phyloP scores from a whole-genome alignment of 2,113 vertebrate genomes.

The Progne subis region DNA sequence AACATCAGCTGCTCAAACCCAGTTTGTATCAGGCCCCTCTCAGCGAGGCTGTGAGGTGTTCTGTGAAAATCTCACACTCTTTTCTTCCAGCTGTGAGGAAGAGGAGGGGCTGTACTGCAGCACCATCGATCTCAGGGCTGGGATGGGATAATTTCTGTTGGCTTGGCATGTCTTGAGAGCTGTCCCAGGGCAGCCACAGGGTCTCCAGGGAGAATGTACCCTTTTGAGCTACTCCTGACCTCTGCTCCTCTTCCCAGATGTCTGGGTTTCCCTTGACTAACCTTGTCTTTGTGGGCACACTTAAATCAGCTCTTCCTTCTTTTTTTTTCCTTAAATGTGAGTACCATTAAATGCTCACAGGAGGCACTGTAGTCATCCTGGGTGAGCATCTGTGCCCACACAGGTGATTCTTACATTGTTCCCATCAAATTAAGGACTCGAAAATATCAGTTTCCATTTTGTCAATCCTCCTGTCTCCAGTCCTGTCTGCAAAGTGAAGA shows the following conservation, averaged over 20 bases:
- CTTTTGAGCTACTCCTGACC: not conserved
- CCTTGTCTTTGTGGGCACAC: not conserved
- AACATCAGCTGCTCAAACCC: not conserved
- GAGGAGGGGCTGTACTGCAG: not conserved
- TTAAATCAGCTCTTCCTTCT: not conserved
- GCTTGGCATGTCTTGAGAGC: not conserved
- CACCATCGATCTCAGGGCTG: rapidly evolving
- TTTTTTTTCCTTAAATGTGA: not conserved
- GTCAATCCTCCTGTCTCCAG: not conserved
- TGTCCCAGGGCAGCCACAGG: not conserved
- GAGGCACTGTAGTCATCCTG: not conserved
- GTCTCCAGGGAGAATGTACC: rapidly evolving
- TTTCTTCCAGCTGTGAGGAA: not conserved
- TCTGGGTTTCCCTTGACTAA: not conserved
- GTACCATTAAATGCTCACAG: not conserved
- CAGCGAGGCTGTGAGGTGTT: not conserved
- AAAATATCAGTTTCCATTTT: not conserved
- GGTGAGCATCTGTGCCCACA: not conserved
- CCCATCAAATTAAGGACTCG: not conserved
- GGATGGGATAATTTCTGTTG: not conserved
- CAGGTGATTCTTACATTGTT: not conserved
- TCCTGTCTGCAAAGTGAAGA: not conserved
- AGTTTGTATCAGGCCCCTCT: not conserved
- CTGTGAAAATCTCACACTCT: not conserved
- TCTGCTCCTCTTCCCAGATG: not conserved